These are phyloP conservation scores for Carettochelys insculpta DNA, from an alignment of 2,113 vertebrate species.

Conservation along the genomic window DNA sequence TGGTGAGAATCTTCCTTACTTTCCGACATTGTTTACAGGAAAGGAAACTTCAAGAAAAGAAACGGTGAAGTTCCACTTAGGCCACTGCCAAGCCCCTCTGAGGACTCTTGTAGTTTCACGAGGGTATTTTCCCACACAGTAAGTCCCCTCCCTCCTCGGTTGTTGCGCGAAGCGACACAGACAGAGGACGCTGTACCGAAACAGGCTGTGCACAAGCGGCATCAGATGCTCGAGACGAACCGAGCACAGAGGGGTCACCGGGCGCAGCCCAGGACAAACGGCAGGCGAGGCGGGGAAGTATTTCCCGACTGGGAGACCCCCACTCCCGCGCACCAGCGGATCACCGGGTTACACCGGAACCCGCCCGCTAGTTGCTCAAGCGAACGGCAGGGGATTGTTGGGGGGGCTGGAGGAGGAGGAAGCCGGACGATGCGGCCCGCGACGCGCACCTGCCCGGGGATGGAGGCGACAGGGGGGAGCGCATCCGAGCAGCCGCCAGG, in stretches of 20 bases:
- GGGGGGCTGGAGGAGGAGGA: background rate
- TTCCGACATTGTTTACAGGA: no score
- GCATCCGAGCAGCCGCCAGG: no score
- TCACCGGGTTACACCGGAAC: background rate
- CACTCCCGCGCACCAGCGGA: no score
- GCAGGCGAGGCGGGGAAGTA: background rate
- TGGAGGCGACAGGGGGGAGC: background rate
- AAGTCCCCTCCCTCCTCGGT: background rate
- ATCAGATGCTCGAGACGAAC: background rate
- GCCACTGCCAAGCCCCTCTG: background rate
- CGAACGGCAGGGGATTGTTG: no score
- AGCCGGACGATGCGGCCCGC: no score
- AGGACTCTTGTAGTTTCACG: background rate
- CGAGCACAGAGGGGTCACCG: background rate
- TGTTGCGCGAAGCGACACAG: background rate
- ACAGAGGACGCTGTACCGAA: background rate
- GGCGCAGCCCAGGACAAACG: background rate
- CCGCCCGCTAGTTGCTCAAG: background rate
- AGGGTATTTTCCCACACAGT: background rate
- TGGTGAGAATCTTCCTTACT: no score
- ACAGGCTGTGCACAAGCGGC: background rate
- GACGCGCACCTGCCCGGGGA: background rate
- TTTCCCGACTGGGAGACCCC: no score
- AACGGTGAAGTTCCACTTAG: rapidly evolving
- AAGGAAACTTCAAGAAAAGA: no score